Conservation (phyloP, 2,113 vertebrate genomes). For the Glaucidium brasilianum region DNA sequence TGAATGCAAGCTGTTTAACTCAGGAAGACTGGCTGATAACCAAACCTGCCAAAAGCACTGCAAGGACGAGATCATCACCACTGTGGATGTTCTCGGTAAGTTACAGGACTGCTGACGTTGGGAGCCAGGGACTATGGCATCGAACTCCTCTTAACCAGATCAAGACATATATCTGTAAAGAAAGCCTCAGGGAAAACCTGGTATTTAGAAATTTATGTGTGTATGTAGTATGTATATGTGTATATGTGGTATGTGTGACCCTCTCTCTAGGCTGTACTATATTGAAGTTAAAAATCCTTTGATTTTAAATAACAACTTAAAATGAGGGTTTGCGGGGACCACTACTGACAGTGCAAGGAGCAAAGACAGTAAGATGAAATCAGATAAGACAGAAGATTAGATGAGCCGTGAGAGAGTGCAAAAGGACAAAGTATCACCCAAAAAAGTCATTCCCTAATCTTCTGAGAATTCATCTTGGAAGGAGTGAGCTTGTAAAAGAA, state of each 20-base stretch:
- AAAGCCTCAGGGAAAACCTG: not conserved
- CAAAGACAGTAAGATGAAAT: not conserved
- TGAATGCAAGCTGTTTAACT: constrained; percentile 89
- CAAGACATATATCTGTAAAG: not conserved
- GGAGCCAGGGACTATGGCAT: not conserved
- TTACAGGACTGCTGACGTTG: not conserved
- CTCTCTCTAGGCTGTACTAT: not conserved
- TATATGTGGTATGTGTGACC: not conserved
- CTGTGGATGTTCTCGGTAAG: constrained; percentile 87
- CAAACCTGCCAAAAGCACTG: constrained; percentile 93
- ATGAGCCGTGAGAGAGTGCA: not conserved
- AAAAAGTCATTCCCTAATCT: not conserved
- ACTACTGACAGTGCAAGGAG: not conserved
- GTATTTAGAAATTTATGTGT: not conserved
- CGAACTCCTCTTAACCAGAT: not conserved
- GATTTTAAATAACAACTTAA: not conserved
- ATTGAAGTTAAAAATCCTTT: not conserved
- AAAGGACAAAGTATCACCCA: not conserved
- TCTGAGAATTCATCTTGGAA: not conserved
- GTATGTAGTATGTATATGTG: not conserved
- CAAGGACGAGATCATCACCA: constrained; percentile 88
- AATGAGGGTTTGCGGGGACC: not conserved
- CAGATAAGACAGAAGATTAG: not conserved
- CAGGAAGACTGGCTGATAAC: constrained; percentile 87
- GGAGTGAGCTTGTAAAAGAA: not conserved